A percentile compares a stretch with the other conserved stretches of the same genome.
phyloP scores from a whole-genome alignment of 1,140 invertebrate genomes.

The Drosophila parabipectinata region DNA sequence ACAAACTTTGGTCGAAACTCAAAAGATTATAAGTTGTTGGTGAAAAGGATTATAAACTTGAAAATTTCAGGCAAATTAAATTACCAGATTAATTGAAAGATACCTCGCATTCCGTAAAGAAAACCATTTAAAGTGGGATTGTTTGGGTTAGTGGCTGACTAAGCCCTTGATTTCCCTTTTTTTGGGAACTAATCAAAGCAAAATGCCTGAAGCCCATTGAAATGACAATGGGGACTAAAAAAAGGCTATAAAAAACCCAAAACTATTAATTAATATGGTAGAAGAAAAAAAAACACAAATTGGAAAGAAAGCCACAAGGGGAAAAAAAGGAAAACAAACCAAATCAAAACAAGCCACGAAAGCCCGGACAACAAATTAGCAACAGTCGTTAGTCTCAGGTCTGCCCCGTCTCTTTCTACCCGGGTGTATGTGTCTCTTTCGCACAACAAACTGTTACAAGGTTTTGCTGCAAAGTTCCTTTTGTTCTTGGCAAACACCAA shows the following conservation, averaged over 20 bases:
- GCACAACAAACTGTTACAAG: constrained; percentile 67
- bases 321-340: constrained; percentile 47
- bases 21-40: constrained; percentile 35
- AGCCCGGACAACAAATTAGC: constrained; percentile 67
- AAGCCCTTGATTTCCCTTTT: constrained; percentile 52
- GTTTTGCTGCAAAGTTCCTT: constrained; percentile 60
- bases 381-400: constrained; percentile 44
- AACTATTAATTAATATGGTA: constrained; percentile 70
- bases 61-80: constrained; percentile 37
- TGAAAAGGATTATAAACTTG: constrained; percentile 42
- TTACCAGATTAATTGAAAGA: constrained; percentile 48
- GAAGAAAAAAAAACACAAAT: constrained; percentile 18
- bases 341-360: constrained; percentile 48
- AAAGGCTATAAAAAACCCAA: constrained; percentile 8
- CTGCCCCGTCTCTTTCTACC: constrained; percentile 1
- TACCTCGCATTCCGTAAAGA: constrained; percentile 18
- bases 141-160: background rate
- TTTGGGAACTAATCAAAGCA: constrained; percentile 55
- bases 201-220: constrained; percentile 59
- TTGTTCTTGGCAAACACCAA: constrained; percentile 50
- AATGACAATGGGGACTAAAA: constrained; percentile 53
- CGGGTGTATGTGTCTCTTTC: constrained; percentile 17
- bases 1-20: constrained; percentile 37
- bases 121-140: constrained; percentile 12
- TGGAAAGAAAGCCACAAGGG: constrained; percentile 9